A percentile compares a stretch with the other conserved stretches of the same genome.
Evolutionary conservation across 2,113 vertebrate genomes (phyloP).

Genomic region (Larimichthys crocea): DNA sequence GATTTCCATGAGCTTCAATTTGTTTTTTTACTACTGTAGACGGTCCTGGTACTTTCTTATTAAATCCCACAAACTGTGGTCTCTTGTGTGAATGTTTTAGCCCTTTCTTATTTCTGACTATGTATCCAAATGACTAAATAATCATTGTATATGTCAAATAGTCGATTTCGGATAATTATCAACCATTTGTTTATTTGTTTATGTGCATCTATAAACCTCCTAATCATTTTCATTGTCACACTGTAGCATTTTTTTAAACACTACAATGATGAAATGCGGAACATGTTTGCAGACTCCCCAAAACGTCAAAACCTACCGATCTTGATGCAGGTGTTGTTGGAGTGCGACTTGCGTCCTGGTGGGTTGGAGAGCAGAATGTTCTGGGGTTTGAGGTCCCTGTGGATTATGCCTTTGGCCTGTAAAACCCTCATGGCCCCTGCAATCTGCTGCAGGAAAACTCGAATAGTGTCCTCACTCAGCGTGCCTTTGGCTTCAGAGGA

Average conservation of each 20-base stretch:
- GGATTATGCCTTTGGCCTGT: slow-evolving; percentile 97
- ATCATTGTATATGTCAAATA: background rate
- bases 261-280: background rate
- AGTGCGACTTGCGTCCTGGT: slow-evolving; percentile 92
- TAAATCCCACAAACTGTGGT: background rate
- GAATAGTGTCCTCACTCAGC: slow-evolving; percentile 97
- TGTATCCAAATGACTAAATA: background rate
- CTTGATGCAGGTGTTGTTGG: slow-evolving; percentile 96
- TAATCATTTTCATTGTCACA: background rate
- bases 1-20: slow-evolving; percentile 25
- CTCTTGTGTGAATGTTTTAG: background rate
- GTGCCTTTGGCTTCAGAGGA: slow-evolving; percentile 92
- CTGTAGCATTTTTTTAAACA: background rate
- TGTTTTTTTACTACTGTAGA: background rate
- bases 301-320: slow-evolving; percentile 87
- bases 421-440: slow-evolving; percentile 95
- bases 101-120: background rate
- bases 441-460: slow-evolving; percentile 98
- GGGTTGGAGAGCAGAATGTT: slow-evolving; percentile 94
- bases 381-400: slow-evolving; percentile 97
- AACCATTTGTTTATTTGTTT: background rate
- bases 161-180: background rate
- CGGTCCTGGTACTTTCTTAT: background rate
- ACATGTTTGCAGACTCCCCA: background rate
- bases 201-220: too few species aligned